Evolutionary conservation across 2,113 vertebrate genomes (phyloP), one percentile per base, ranked within the genome.

Genomic region (Dicentrarchus labrax): DNA sequence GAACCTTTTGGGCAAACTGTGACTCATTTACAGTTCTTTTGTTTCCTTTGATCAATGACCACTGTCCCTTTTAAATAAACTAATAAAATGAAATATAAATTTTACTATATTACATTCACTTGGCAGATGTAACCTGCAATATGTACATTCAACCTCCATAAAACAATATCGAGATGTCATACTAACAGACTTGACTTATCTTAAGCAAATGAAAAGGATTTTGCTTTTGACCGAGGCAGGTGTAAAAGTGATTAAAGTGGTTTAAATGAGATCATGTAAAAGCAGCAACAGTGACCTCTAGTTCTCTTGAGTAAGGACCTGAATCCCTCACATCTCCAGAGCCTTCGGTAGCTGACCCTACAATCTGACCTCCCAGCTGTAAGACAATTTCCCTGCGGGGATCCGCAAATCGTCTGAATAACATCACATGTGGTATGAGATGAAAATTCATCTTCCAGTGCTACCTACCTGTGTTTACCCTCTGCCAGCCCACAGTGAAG

Each of bases 401-500:
- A 74, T 75, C 66, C 47, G 38, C 48, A 36, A 88, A 54, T 72
- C 64, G 71, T 89, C 76, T 62, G 78, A 84, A 64, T 21, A 70
- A 77, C 30, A 72, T 74, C 61, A 75, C 48, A 69, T 60, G 80
- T 70, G 74, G 41, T 73, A 48, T 67, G 17, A 76, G 60, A 88
- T 47, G 36, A 73, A 77, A 78, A 77, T 57, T 24, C 24, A 67
- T 84, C 4, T 72, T 67, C 11, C 19, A 54, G 80, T 13, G 21
- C 1, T 45, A 78, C 72, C 50, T 94, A 99, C 97, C 97, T 95
- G 97, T 98, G 89, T 96, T 96, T 72, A 96, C 95, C 53, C 94
- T 88, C 92, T 97, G 97, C 97, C 97, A 98, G 61, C 97, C 97
- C 88, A 98, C 97, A 0, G 97, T 98, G 92, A 98, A 99, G 17